These are phyloP conservation scores for Ploceus nigricollis DNA, from an alignment of 2,113 vertebrate genomes.

Conservation along the genomic window DNA sequence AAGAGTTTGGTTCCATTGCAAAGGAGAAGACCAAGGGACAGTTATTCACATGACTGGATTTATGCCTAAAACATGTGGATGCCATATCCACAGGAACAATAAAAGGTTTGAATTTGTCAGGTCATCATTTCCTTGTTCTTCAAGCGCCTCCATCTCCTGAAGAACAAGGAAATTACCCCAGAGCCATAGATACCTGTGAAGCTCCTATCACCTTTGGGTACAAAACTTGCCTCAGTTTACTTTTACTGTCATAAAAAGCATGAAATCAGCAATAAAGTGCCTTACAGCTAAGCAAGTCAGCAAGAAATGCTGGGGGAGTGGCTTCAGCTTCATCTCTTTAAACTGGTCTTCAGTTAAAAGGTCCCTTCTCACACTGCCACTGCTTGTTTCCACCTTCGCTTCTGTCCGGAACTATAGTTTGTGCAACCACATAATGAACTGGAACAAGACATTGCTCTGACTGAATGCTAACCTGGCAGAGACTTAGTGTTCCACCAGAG, in stretches of 20 bases:
- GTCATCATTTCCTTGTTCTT: background rate
- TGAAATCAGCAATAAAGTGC: background rate
- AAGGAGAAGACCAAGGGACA: background rate
- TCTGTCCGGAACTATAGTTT: background rate
- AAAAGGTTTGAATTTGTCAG: background rate
- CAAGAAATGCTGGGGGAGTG: background rate
- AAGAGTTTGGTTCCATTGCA: background rate
- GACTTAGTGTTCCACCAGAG: background rate
- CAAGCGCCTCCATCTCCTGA: background rate
- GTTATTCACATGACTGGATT: background rate
- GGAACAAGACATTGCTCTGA: background rate
- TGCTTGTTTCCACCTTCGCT: background rate
- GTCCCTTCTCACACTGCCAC: background rate
- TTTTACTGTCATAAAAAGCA: background rate
- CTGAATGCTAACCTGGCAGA: background rate
- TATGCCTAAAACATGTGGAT: background rate
- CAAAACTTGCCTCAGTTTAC: background rate
- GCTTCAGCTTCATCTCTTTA: background rate
- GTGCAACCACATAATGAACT: background rate
- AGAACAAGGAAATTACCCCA: background rate
- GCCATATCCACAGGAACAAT: background rate
- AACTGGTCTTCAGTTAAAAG: background rate
- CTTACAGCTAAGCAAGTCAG: background rate
- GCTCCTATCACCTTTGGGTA: background rate
- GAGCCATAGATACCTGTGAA: background rate